Percentiles rank a stretch among this genome's conserved stretches.
Evolutionary conservation across 2,113 vertebrate species (phyloP).

Genomic region (Alexandromys fortis): DNA sequence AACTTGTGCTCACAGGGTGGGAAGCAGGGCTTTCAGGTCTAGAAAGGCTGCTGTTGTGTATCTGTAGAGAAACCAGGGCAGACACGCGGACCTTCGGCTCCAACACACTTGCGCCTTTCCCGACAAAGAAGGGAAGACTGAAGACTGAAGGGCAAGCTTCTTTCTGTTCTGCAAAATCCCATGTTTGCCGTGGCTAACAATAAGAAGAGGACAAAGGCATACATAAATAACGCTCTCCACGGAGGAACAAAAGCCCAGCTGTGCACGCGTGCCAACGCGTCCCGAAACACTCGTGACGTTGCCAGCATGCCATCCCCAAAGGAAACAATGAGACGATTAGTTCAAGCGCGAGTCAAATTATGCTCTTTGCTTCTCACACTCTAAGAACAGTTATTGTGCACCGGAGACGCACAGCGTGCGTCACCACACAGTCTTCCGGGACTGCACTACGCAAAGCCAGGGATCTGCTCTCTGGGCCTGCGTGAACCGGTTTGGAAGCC

Average conservation of each 20-base stretch:
- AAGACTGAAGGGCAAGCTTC: background rate
- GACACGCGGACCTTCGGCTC: background rate
- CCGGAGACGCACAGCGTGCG: background rate
- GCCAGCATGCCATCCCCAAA: background rate
- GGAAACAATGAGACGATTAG: background rate
- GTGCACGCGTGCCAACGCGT: background rate
- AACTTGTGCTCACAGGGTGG: background rate
- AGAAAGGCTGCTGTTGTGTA: background rate
- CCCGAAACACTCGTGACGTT: background rate
- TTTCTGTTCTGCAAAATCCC: background rate
- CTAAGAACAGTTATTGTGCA: background rate
- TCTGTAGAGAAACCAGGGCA: background rate
- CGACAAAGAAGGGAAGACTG: background rate
- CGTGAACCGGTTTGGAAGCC: background rate
- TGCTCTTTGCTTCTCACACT: conserved; percentile 26
- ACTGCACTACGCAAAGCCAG: background rate
- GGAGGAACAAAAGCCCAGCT: background rate
- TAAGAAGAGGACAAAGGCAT: background rate
- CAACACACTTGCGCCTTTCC: background rate
- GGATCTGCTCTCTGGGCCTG: background rate
- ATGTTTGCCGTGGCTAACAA: background rate
- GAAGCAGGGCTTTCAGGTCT: background rate
- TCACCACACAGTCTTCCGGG: background rate
- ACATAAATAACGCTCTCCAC: background rate
- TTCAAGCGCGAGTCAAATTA: background rate